These are phyloP conservation scores for Dermochelys coriacea DNA, from an alignment of 2,797 vertebrate genomes.

Conservation along the genomic window DNA sequence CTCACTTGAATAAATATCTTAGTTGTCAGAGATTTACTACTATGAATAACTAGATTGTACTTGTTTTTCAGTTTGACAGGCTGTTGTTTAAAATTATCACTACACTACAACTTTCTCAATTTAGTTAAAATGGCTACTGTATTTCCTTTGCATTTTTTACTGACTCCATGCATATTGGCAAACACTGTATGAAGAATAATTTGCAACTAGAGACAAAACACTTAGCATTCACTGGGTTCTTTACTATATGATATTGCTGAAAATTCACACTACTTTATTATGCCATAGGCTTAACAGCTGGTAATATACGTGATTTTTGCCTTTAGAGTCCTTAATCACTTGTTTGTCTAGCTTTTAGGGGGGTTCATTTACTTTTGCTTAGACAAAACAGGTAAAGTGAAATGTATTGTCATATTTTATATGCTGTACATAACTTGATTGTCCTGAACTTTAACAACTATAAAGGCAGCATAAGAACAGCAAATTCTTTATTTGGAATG, in stretches of 20 bases:
- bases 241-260: background rate
- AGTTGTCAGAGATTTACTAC: background rate
- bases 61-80: background rate
- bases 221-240: background rate
- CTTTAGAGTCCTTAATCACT: background rate
- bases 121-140: background rate
- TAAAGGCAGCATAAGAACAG: background rate
- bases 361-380: background rate
- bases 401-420: background rate
- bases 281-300: background rate
- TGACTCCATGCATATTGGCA: background rate
- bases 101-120: background rate
- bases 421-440: background rate
- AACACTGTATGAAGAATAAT: background rate
- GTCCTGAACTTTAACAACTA: background rate
- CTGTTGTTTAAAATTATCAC: background rate
- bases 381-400: background rate
- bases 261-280: background rate
- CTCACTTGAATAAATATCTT: background rate
- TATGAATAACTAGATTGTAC: background rate
- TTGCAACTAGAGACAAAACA: background rate
- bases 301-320: background rate
- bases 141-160: background rate
- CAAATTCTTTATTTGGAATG: background rate
- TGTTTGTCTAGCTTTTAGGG: rapidly evolving